A percentile compares a stretch with the other conserved stretches of the same genome.
Evolutionary conservation across 2,113 vertebrate genomes (phyloP).

Genomic region (Cyprinodon variegatus): DNA sequence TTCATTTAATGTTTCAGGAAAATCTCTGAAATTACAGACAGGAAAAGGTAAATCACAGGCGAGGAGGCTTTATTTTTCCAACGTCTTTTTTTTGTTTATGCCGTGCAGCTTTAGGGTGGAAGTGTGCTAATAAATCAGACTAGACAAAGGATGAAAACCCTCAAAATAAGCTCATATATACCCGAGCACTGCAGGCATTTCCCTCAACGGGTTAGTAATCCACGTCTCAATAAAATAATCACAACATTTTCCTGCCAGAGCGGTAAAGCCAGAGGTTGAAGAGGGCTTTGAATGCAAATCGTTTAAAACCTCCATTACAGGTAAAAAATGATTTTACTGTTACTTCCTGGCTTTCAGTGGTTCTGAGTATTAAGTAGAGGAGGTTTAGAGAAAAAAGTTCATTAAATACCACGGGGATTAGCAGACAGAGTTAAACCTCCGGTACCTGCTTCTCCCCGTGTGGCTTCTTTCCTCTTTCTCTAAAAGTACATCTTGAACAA

Average conservation of each 20-base stretch:
- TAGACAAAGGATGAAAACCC: conserved; percentile 42
- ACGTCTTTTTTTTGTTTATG: background rate
- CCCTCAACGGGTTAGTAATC: conserved; percentile 44
- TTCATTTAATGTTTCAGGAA: conserved; percentile 67
- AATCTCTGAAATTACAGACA: conserved; percentile 62
- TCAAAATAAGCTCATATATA: conserved; percentile 48
- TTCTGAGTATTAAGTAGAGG: conserved; percentile 60
- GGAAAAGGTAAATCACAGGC: conserved; percentile 75
- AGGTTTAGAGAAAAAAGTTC: conserved; percentile 73
- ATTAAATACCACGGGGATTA: conserved; percentile 80
- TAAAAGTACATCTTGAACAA: conserved; percentile 19
- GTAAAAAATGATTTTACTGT: conserved; percentile 39
- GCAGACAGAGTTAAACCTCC: conserved; percentile 68
- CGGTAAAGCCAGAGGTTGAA: conserved; percentile 18
- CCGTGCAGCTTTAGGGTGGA: conserved; percentile 9
- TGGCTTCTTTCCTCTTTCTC: conserved; percentile 21
- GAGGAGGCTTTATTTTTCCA: conserved; percentile 63
- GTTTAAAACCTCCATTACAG: conserved; percentile 64
- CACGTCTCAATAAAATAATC: conserved; percentile 48
- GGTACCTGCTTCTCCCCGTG: conserved; percentile 74
- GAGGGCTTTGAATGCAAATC: conserved; percentile 42
- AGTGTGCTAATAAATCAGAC: conserved; percentile 56
- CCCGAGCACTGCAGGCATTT: conserved; percentile 50
- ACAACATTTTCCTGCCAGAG: conserved; percentile 3
- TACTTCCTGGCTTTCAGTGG: conserved; percentile 30